Evolutionary conservation across 1,140 invertebrate genomes (phyloP).

Genomic region (Drosophila simulans): DNA sequence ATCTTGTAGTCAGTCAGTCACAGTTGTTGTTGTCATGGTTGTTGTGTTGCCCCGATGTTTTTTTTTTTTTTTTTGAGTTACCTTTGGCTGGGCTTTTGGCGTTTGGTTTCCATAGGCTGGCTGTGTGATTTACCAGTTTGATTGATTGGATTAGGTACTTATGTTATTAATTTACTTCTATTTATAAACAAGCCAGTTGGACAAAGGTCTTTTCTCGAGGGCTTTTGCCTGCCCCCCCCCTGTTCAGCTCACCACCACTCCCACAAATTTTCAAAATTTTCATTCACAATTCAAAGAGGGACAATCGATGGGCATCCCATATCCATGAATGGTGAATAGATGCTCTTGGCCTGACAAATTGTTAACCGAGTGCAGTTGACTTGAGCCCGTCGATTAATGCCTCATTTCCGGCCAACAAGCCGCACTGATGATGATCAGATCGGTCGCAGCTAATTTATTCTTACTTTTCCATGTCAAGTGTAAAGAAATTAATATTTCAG

Average conservation of each 20-base stretch:
- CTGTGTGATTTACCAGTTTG: slow-evolving; percentile 82
- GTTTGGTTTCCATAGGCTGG: slow-evolving; percentile 65
- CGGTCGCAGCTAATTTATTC: slow-evolving; percentile 49
- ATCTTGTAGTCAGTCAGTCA: slow-evolving; percentile 60
- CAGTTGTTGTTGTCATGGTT: slow-evolving; percentile 58
- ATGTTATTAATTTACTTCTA: slow-evolving; percentile 84
- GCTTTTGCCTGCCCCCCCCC: slow-evolving; percentile 3
- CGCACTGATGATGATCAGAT: slow-evolving; percentile 4
- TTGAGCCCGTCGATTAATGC: slow-evolving; percentile 64
- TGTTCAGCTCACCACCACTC: too few relatives aligned
- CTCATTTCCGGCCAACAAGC: slow-evolving; percentile 56
- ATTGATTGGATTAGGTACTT: slow-evolving; percentile 84
- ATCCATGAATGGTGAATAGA: slow-evolving; percentile 43
- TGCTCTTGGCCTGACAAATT: slow-evolving; percentile 68
- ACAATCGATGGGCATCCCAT: slow-evolving; percentile 48
- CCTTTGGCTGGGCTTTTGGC: slow-evolving; percentile 52
- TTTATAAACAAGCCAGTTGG: slow-evolving; percentile 76
- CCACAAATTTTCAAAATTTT: slow-evolving; percentile 59
- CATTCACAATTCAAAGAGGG: slow-evolving; percentile 64
- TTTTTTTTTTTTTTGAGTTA: slow-evolving; percentile 43
- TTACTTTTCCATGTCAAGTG: slow-evolving; percentile 52
- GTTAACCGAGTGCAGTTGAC: slow-evolving; percentile 44
- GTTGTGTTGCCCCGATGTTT: slow-evolving; percentile 25
- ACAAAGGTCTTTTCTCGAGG: slow-evolving; percentile 59
- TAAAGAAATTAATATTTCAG: slow-evolving; percentile 76